phyloP scores from a whole-genome alignment of 1,140 invertebrate species.

The Penaeus japonicus region DNA sequence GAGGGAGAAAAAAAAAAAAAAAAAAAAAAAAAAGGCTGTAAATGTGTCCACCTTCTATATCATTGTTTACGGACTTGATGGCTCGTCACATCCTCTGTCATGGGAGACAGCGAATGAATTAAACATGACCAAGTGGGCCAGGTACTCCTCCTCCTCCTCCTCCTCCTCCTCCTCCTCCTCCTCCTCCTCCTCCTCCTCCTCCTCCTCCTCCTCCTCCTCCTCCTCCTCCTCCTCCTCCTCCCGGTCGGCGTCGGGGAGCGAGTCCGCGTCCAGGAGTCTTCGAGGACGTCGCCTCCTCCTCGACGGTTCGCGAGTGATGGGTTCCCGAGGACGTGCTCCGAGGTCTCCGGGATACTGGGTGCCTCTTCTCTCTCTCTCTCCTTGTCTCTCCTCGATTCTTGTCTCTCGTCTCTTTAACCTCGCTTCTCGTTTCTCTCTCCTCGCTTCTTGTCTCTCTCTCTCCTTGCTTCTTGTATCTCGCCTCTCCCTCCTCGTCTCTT shows the following conservation, averaged over 20 bases:
- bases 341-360: no score
- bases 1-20: background rate
- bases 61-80: background rate
- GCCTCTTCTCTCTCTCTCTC: background rate
- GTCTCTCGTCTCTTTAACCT: background rate
- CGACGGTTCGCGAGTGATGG: no score
- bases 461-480: background rate
- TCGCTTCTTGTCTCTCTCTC: background rate
- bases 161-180: no score
- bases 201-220: no score
- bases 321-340: no score
- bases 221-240: no score
- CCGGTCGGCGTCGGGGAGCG: no score
- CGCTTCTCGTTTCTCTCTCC: background rate
- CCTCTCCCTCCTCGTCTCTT: background rate
- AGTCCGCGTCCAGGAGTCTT: no score
- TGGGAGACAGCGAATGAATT: background rate
- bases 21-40: background rate
- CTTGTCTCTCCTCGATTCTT: background rate
- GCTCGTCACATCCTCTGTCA: constrained; percentile 9
- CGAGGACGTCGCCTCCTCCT: no score
- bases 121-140: background rate
- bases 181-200: no score
- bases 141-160: no score
- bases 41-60: background rate